Percentiles rank a stretch among this genome's conserved stretches.
Conservation (phyloP, 1,140 invertebrate species). For the Archivesica marissinica region DNA sequence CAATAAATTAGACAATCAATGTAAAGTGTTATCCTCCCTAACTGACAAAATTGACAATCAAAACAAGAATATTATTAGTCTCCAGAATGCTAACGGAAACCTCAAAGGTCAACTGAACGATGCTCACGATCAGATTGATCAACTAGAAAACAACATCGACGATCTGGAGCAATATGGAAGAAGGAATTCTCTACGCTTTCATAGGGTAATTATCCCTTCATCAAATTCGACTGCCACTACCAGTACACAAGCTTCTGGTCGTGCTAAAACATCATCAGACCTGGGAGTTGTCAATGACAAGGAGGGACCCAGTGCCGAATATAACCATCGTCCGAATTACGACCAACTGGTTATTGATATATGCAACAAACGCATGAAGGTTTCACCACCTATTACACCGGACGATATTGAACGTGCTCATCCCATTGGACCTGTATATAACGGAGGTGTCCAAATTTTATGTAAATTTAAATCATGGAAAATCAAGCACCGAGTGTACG, state of each 20-base stretch:
- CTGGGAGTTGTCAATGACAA: too few species aligned
- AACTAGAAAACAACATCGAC: background rate
- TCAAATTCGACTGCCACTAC: too few species aligned
- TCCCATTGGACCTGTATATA: background rate
- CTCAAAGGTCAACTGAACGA: background rate
- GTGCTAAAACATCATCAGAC: too few species aligned
- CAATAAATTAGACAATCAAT: background rate
- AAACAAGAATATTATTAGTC: background rate
- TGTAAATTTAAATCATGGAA: background rate
- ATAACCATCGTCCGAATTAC: too few species aligned
- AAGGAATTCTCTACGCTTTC: background rate
- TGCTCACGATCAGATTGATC: background rate
- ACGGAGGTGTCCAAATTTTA: background rate
- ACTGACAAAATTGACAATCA: background rate
- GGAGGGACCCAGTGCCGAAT: too few species aligned
- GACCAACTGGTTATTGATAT: background rate
- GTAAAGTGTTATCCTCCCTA: too few species aligned
- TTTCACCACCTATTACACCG: background rate
- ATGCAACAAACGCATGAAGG: background rate
- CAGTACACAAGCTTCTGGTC: too few species aligned
- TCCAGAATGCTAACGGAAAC: background rate
- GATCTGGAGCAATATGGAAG: background rate
- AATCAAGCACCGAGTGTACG: background rate
- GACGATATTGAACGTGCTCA: background rate
- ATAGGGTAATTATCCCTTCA: background rate